These are phyloP conservation scores for Diplosoma virens DNA, from an alignment of 23 tunicate genomes.

Conservation along the genomic window DNA sequence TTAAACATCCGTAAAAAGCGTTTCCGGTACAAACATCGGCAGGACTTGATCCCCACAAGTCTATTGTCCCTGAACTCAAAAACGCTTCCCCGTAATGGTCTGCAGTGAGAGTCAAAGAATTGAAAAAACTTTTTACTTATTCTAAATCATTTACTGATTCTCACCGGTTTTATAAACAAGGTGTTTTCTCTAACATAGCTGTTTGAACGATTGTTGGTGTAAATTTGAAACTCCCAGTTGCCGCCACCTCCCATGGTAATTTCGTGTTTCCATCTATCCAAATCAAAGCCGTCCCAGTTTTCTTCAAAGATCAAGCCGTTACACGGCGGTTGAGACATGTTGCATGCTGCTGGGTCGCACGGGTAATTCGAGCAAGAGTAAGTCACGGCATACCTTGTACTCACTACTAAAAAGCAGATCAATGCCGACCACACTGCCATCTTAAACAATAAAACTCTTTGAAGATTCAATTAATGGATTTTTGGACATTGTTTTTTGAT, in stretches of 20 bases:
- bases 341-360: slow-evolving; percentile 52
- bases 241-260: slow-evolving; percentile 95
- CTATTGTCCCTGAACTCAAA: slow-evolving; percentile 61
- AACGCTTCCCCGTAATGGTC: slow-evolving; percentile 77
- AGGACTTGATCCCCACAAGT: slow-evolving; percentile 84
- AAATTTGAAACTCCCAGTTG: slow-evolving; percentile 95
- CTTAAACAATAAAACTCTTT: no score
- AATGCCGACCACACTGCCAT: no score
- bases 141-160: not conserved
- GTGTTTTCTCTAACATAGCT: slow-evolving; percentile 93
- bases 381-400: no score
- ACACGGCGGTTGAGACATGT: slow-evolving; percentile 61
- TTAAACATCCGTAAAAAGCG: slow-evolving; percentile 74
- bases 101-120: slow-evolving; percentile 71
- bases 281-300: slow-evolving; percentile 75
- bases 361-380: slow-evolving; percentile 50
- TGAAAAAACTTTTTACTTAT: not conserved
- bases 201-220: slow-evolving; percentile 86
- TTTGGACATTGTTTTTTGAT: no score
- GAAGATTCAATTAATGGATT: no score
- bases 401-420: no score
- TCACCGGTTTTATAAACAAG: slow-evolving; percentile 86
- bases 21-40: slow-evolving; percentile 89
- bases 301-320: slow-evolving; percentile 94
- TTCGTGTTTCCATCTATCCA: slow-evolving; percentile 91